Base-by-base conservation (phyloP, 2,888 invertebrate genomes). In the Drosophila monieri region DNA sequence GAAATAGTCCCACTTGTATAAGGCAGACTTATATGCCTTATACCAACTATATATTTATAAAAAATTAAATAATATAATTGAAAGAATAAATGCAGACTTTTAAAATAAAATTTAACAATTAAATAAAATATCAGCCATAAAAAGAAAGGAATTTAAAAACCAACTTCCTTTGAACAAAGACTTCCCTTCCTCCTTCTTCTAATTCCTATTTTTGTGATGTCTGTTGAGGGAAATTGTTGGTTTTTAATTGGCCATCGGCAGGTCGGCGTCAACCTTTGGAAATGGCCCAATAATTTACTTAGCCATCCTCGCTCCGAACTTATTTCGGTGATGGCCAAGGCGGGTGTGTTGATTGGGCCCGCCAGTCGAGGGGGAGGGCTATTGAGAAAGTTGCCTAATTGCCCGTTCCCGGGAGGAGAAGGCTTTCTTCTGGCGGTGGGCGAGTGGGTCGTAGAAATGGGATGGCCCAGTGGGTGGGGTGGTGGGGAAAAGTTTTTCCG, bases 211-310 rank as follows among this genome's bases (percentile, higher is more conserved):
- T 37, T 52, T 30, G 47, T 53, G 41, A 44, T 32, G 55, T 76
- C 66, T 55, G 51, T 58, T 68, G 64, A 27, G 58, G 59, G 44
- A 51, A 43, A 52, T 71, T 74, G 71, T 67, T 49, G 65, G 27
- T 60, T 75, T 70, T 80, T 80, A 85, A 80, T 80, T 84, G 85
- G 73, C 51, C 65, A 47, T 52, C 65, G 48, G 48, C 76, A 71
- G 73, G 78, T 78, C 76, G 70, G 65, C 73, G 57, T 62, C 57
- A 61, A 65, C 46, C 66, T 51, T 48, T 56, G 47, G 59, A 60
- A 80, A 84, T 80, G 54, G 67, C 73, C 58, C 57, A 80, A 78
- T 80, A 80, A 80, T 80, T 76, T 66, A 68, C 73, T 57, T 53
- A 32, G 27, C 52, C 30, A 25, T 8, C 46, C 18, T 43, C 56